Evolutionary conservation across 2,113 vertebrate species (phyloP).

Genomic region (Bostrychus sinensis): DNA sequence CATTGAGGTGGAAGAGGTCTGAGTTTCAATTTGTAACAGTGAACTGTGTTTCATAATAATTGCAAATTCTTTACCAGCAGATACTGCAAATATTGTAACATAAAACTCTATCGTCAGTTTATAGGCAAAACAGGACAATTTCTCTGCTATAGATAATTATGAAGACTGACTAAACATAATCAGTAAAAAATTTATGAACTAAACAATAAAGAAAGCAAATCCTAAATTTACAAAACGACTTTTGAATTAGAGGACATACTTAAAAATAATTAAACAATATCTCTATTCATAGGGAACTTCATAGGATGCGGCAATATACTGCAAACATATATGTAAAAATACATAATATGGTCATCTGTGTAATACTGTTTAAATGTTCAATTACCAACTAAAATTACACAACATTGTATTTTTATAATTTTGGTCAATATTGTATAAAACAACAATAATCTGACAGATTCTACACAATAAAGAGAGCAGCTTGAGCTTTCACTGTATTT

Average conservation of each 20-base stretch:
- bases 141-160: not conserved
- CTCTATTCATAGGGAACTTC: too few relatives aligned
- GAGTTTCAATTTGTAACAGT: slow-evolving; percentile 11
- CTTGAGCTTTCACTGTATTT: slow-evolving; percentile 12
- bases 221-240: not conserved
- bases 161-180: not conserved
- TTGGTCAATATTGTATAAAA: not conserved
- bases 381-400: not conserved
- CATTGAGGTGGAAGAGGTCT: slow-evolving; percentile 11
- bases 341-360: too few relatives aligned
- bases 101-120: not conserved
- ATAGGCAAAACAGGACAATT: too few relatives aligned
- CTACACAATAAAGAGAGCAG: not conserved
- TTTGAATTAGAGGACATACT: too few relatives aligned
- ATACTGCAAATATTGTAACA: not conserved
- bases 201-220: not conserved
- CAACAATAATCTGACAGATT: not conserved
- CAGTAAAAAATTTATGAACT: not conserved
- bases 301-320: too few relatives aligned
- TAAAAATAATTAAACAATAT: too few relatives aligned
- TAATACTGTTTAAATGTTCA: too few relatives aligned
- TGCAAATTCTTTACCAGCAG: not conserved
- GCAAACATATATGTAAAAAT: too few relatives aligned
- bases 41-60: not conserved
- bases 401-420: not conserved